Conservation (phyloP, 1,140 invertebrate genomes). For the Brachionus paranguensis region DNA sequence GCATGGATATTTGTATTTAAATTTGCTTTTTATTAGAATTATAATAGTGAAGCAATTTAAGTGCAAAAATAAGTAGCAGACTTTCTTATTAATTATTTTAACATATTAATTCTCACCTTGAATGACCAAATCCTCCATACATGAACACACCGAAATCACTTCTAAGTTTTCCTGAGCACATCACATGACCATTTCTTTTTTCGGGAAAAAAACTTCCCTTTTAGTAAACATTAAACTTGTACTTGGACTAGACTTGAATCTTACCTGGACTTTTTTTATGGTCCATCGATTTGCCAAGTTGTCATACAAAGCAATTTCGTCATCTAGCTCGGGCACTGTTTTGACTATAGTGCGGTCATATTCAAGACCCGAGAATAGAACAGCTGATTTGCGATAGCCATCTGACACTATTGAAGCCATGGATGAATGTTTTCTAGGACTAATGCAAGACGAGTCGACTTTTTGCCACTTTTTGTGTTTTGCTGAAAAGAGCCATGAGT, state of each 20-base stretch:
- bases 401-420: conserved; percentile 21
- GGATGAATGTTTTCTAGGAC: background rate
- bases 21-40: no score
- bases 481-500: conserved; percentile 44
- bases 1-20: no score
- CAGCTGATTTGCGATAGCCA: conserved; percentile 1
- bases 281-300: background rate
- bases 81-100: no score
- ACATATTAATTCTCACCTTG: conserved; percentile 31
- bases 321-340: background rate
- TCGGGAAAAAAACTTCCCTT: conserved; percentile 31
- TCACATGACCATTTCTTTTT: conserved; percentile 27
- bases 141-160: conserved; percentile 9
- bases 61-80: no score
- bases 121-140: conserved; percentile 30
- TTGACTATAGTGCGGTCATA: background rate
- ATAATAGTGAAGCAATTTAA: no score
- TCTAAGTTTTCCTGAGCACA: background rate
- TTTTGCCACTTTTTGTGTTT: conserved; percentile 42
- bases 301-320: conserved; percentile 28
- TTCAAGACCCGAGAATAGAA: conserved; percentile 25
- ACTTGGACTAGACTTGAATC: no score
- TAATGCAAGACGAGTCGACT: conserved; percentile 24
- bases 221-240: background rate
- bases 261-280: conserved; percentile 12